Evolutionary conservation across 2,113 vertebrate genomes (phyloP).

Genomic region (Notothenia rossii): DNA sequence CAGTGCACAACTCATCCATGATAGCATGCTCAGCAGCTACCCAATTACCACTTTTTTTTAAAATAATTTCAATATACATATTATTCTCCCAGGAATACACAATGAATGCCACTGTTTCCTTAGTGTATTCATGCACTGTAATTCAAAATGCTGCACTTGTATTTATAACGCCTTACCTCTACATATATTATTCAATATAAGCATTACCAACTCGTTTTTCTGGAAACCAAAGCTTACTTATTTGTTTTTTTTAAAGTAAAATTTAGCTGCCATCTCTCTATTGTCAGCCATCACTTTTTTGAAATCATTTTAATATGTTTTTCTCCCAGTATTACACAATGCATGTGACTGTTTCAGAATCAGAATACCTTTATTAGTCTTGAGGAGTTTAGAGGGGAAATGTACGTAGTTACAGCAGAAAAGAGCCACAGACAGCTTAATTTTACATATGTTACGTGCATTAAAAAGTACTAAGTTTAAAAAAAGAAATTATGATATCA

Average conservation of each 20-base stretch:
- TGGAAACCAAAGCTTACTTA: too few relatives aligned
- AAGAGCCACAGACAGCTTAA: too few relatives aligned
- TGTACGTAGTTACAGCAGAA: too few relatives aligned
- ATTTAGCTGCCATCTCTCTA: too few relatives aligned
- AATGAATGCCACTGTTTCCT: constrained; percentile 15
- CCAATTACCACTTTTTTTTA: constrained; percentile 72
- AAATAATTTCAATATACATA: constrained; percentile 55
- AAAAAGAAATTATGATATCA: too few relatives aligned
- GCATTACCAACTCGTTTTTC: not conserved
- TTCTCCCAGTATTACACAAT: constrained; percentile 25
- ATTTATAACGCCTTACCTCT: not conserved
- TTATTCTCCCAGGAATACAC: constrained; percentile 34
- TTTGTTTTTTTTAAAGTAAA: too few relatives aligned
- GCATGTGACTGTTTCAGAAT: constrained; percentile 2
- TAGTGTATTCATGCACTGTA: not conserved
- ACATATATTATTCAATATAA: not conserved
- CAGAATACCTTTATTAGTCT: too few relatives aligned
- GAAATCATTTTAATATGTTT: constrained; percentile 56
- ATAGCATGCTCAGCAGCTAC: constrained; percentile 64
- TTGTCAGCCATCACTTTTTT: constrained; percentile 37
- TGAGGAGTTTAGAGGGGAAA: too few relatives aligned
- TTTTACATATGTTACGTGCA: too few relatives aligned
- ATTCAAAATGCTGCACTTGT: not conserved
- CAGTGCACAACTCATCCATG: constrained; percentile 76
- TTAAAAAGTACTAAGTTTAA: too few relatives aligned